Conservation (phyloP, 2,888 invertebrate genomes). For the Linnaemya tessellans region DNA sequence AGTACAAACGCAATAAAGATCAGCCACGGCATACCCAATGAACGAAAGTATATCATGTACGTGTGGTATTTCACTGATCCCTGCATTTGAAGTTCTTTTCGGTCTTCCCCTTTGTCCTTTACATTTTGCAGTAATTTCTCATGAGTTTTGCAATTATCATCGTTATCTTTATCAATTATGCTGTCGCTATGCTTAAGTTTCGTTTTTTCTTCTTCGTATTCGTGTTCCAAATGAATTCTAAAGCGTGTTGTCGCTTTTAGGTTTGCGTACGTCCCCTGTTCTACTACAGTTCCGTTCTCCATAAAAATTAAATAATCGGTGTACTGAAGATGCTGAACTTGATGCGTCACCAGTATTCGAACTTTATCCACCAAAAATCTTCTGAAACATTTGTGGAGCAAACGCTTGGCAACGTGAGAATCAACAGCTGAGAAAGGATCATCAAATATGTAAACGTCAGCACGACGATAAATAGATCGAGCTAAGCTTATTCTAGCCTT, state of each 20-base stretch:
- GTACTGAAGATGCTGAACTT: conserved; percentile 86
- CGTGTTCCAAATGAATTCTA: conserved; percentile 78
- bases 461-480: conserved; percentile 88
- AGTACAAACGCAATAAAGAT: conserved; percentile 81
- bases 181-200: conserved; percentile 76
- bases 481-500: conserved; percentile 90
- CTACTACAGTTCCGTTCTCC: conserved; percentile 82
- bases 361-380: conserved; percentile 86
- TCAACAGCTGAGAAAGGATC: conserved; percentile 92
- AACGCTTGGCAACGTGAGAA: conserved; percentile 88
- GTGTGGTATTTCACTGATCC: conserved; percentile 87
- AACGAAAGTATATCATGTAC: conserved; percentile 85
- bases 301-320: conserved; percentile 85
- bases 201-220: conserved; percentile 74
- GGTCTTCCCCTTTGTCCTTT: conserved; percentile 75
- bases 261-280: conserved; percentile 81
- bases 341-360: conserved; percentile 89
- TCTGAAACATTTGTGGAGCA: conserved; percentile 88
- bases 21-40: conserved; percentile 83
- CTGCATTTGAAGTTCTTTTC: conserved; percentile 85
- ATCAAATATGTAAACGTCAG: conserved; percentile 90
- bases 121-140: conserved; percentile 32
- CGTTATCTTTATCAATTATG: conserved; percentile 75
- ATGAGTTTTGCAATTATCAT: conserved; percentile 34
- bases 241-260: conserved; percentile 85